Evolutionary conservation across 2,797 vertebrate species (phyloP).

Genomic region (Buceros bicornis): DNA sequence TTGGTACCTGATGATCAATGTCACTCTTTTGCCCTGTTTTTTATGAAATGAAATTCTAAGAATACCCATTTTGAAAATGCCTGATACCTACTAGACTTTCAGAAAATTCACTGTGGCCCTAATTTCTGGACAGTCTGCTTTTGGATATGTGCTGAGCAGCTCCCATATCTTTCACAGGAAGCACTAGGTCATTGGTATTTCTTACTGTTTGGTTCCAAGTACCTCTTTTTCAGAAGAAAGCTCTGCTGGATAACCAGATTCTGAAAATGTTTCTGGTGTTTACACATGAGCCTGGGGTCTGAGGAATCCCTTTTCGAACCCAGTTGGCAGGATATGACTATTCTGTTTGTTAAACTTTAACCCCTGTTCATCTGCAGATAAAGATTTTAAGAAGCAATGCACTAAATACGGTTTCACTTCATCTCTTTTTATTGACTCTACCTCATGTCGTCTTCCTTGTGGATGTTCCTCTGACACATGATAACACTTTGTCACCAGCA

Average conservation of each 20-base stretch:
- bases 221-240: neutral
- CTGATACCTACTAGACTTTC: neutral
- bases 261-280: neutral
- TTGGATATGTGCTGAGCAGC: neutral
- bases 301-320: neutral
- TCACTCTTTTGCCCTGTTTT: neutral
- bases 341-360: neutral
- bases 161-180: neutral
- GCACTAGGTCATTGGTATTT: neutral
- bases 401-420: neutral
- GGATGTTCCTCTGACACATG: neutral
- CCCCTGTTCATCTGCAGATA: neutral
- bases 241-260: neutral
- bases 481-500: slow-evolving; percentile 78
- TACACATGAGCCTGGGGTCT: rapidly evolving
- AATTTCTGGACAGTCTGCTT: neutral
- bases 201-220: neutral
- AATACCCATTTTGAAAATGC: neutral
- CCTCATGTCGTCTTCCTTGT: neutral
- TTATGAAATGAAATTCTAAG: neutral
- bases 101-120: neutral
- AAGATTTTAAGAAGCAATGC: neutral
- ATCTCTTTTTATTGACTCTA: neutral
- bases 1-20: neutral
- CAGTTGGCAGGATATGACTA: rapidly evolving